Evolutionary conservation across 1,140 invertebrate species (phyloP).

Genomic region (Drosophila funebris): DNA sequence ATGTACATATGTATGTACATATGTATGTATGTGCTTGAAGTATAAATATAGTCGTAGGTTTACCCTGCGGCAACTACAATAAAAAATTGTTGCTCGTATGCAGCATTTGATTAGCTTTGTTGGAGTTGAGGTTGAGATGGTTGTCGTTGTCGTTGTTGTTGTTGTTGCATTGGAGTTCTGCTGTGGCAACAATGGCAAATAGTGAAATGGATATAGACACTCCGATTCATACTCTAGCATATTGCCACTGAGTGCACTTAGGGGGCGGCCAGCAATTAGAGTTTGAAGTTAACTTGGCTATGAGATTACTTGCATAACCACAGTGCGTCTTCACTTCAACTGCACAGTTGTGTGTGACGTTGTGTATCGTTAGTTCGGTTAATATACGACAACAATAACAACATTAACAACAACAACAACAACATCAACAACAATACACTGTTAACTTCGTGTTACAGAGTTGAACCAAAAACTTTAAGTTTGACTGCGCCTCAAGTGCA

Average conservation of each 20-base stretch:
- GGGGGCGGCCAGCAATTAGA: slow-evolving; percentile 70
- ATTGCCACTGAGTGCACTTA: slow-evolving; percentile 67
- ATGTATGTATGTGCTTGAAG: background rate
- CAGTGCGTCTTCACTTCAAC: slow-evolving; percentile 2
- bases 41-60: slow-evolving; percentile 44
- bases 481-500: slow-evolving; percentile 59
- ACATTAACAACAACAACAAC: slow-evolving; percentile 22
- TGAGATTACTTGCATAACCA: slow-evolving; percentile 41
- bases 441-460: slow-evolving; percentile 45
- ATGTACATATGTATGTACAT: background rate
- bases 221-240: slow-evolving; percentile 17
- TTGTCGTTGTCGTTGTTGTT: background rate
- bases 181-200: slow-evolving; percentile 17
- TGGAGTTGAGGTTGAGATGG: slow-evolving; percentile 9
- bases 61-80: slow-evolving; percentile 68
- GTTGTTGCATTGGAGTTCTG: background rate
- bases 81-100: slow-evolving; percentile 72
- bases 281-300: slow-evolving; percentile 63
- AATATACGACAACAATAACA: slow-evolving; percentile 63
- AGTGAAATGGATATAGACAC: background rate
- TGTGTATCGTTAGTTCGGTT: slow-evolving; percentile 53
- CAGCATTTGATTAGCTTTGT: slow-evolving; percentile 76
- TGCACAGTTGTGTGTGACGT: background rate
- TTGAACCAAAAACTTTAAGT: slow-evolving; percentile 51
- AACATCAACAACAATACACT: slow-evolving; percentile 35